Evolutionary conservation across 2,797 vertebrate genomes (phyloP).

Genomic region (Poecile montanus): DNA sequence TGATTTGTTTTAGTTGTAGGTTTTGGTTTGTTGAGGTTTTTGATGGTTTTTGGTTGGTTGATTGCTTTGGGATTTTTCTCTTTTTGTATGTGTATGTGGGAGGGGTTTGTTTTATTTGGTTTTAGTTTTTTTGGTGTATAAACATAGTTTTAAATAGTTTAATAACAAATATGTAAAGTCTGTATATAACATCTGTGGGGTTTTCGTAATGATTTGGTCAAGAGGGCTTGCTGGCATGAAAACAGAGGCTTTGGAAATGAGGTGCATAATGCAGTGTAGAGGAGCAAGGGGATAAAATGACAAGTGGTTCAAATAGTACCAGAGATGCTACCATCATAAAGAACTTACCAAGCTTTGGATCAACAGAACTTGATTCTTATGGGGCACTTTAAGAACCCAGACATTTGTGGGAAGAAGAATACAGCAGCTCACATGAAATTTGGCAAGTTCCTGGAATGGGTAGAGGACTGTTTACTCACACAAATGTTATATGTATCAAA

Average conservation of each 20-base stretch:
- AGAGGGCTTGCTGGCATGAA: neutral
- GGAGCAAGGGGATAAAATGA: neutral
- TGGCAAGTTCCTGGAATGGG: neutral
- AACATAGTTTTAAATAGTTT: neutral
- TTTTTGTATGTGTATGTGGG: too few relatives aligned
- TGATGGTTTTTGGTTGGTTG: neutral
- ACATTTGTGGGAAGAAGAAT: neutral
- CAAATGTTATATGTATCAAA: neutral
- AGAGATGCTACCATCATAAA: neutral
- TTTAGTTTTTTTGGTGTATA: neutral
- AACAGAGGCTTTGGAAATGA: neutral
- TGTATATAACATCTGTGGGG: neutral
- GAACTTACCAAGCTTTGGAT: neutral
- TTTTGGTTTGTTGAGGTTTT: neutral
- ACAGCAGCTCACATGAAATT: neutral
- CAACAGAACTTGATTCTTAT: neutral
- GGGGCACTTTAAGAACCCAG: neutral
- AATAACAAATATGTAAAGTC: neutral
- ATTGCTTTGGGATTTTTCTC: neutral
- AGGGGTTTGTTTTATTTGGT: neutral
- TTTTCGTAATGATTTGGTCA: neutral
- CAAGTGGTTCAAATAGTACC: neutral
- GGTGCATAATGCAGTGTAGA: neutral
- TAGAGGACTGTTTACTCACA: neutral
- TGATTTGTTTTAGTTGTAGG: neutral